Percentiles rank a stretch among this genome's conserved stretches.
These are phyloP conservation scores for Nothobranchius kuhntae DNA, from an alignment of 2,113 vertebrate genomes.

Conservation along the genomic window DNA sequence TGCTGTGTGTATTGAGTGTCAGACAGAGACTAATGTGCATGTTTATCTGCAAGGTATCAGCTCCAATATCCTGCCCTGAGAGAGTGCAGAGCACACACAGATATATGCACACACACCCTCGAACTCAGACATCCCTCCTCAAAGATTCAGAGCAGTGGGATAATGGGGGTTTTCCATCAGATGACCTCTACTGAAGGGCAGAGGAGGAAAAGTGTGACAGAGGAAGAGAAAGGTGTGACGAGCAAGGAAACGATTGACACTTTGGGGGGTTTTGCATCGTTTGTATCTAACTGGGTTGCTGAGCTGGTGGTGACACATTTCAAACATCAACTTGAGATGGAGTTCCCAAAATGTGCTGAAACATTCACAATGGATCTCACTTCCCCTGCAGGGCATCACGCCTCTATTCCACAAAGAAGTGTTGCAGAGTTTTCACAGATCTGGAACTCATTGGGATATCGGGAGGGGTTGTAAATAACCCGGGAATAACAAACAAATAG, in stretches of 20 bases:
- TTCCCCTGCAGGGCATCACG: too few species aligned
- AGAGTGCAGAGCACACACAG: slow-evolving; percentile 34
- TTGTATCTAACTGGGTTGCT: too few species aligned
- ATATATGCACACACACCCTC: slow-evolving; percentile 28
- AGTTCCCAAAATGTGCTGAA: background rate
- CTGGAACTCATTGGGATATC: too few species aligned
- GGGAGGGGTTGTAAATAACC: too few species aligned
- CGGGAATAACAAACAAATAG: too few species aligned
- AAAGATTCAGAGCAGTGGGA: slow-evolving; percentile 35
- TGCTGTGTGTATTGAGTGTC: slow-evolving; percentile 56
- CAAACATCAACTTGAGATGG: too few species aligned
- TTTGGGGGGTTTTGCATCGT: background rate
- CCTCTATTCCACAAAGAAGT: too few species aligned
- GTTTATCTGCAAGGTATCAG: slow-evolving; percentile 72
- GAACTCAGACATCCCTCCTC: slow-evolving; percentile 47
- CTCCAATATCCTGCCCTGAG: slow-evolving; percentile 65
- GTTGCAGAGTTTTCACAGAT: too few species aligned
- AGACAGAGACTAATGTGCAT: slow-evolving; percentile 73
- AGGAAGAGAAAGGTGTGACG: slow-evolving; percentile 18
- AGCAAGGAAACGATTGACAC: slow-evolving; percentile 4
- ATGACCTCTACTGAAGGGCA: slow-evolving; percentile 68
- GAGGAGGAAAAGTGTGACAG: slow-evolving; percentile 23
- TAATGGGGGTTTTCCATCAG: slow-evolving; percentile 69
- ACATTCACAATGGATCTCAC: background rate
- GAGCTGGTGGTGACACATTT: too few species aligned